These are phyloP conservation scores for Catharus ustulatus DNA, from an alignment of 2,797 vertebrate species.

Conservation along the genomic window DNA sequence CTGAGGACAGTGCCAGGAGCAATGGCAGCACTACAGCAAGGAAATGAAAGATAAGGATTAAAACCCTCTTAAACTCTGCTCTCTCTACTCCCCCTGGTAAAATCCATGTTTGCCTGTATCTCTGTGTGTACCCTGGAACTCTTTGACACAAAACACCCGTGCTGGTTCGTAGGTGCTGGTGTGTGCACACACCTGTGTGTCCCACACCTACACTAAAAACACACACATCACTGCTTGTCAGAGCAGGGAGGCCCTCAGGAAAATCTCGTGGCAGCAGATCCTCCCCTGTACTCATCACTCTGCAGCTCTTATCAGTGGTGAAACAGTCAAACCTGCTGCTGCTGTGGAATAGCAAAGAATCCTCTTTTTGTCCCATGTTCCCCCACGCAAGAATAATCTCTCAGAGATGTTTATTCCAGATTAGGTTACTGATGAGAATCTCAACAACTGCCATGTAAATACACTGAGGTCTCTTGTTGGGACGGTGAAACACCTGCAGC, in stretches of 20 bases:
- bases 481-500: background rate
- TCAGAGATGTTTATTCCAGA: background rate
- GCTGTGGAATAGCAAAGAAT: background rate
- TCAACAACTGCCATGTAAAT: fast-evolving
- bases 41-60: constrained; percentile 15
- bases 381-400: background rate
- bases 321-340: background rate
- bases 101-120: background rate
- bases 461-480: fast-evolving
- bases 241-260: background rate
- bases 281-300: background rate
- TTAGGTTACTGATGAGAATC: background rate
- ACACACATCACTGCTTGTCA: background rate
- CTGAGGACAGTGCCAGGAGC: background rate
- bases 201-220: background rate
- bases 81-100: background rate
- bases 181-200: background rate
- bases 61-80: background rate
- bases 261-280: background rate
- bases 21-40: background rate
- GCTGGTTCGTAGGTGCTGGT: background rate
- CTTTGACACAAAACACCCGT: background rate
- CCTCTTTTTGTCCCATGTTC: background rate
- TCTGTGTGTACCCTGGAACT: fast-evolving
- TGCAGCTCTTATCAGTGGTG: background rate